A percentile compares a stretch with the other conserved stretches of the same genome.
Conservation (phyloP, 2,797 vertebrate species). For the Heliangelus exortis region DNA sequence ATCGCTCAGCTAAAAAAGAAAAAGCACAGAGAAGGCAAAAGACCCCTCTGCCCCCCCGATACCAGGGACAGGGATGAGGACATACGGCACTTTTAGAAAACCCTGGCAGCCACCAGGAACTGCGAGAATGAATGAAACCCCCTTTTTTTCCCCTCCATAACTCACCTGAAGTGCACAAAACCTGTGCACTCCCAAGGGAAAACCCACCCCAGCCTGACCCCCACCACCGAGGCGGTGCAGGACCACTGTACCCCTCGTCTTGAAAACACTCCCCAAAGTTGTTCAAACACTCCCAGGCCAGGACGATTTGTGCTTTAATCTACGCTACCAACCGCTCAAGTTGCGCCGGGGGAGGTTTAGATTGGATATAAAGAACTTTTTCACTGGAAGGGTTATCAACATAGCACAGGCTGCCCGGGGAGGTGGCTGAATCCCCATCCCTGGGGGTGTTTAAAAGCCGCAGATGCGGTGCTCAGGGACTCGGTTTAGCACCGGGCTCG, state of each 20-base stretch:
- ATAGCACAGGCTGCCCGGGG: too few relatives aligned
- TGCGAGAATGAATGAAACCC: background rate
- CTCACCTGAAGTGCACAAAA: background rate
- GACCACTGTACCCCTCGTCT: background rate
- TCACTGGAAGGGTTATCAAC: too few relatives aligned
- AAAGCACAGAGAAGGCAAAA: accelerated
- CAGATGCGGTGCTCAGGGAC: too few relatives aligned
- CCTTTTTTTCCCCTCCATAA: background rate
- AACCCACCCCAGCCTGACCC: background rate
- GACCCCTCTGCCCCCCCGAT: background rate
- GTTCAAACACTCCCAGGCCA: background rate
- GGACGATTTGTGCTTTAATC: background rate
- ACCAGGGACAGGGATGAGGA: background rate
- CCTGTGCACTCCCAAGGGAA: too few relatives aligned
- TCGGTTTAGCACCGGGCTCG: too few relatives aligned
- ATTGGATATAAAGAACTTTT: too few relatives aligned
- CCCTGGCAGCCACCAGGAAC: background rate
- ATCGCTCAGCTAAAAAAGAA: accelerated
- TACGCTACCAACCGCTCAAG: background rate
- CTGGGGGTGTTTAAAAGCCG: too few relatives aligned
- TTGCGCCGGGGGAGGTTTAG: too few relatives aligned
- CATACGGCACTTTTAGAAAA: background rate
- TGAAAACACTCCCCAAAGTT: background rate
- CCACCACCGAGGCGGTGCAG: background rate
- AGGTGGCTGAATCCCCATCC: too few relatives aligned